These are phyloP conservation scores for Parauchenoglanis ngamensis DNA, from an alignment of 2,797 vertebrate species.

Conservation along the genomic window DNA sequence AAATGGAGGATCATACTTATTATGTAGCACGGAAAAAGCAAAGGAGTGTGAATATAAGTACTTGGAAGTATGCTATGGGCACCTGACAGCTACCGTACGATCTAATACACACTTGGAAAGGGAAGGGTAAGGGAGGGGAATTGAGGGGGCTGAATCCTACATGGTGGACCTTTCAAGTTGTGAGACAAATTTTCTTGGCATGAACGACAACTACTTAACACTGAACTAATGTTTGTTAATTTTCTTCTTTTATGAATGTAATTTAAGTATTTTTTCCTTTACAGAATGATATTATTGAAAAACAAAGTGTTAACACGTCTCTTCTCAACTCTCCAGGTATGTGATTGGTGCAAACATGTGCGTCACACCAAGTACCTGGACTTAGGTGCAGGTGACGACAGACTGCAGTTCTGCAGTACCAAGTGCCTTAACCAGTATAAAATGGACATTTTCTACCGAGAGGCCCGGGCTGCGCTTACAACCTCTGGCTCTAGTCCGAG, in stretches of 20 bases:
- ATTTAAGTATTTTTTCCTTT: neutral
- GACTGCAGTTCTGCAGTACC: constrained; percentile 98
- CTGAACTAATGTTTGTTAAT: neutral
- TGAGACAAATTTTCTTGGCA: neutral
- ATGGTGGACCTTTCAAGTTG: neutral
- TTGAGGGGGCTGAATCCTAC: too few relatives aligned
- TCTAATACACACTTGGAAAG: too few relatives aligned
- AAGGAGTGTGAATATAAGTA: too few relatives aligned
- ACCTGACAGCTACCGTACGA: too few relatives aligned
- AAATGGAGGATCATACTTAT: too few relatives aligned
- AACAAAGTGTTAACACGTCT: neutral
- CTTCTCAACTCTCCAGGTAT: constrained; percentile 79
- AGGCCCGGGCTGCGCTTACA: constrained; percentile 94
- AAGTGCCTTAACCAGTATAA: constrained; percentile 99
- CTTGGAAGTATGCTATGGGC: too few relatives aligned
- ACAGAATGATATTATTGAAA: neutral
- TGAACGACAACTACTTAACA: neutral
- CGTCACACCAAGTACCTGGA: constrained; percentile 99
- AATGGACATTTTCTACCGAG: constrained; percentile 99
- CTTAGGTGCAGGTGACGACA: constrained; percentile 94
- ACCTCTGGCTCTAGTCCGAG: constrained; percentile 81
- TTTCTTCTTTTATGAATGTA: neutral
- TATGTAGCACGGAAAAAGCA: too few relatives aligned
- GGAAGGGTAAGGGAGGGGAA: too few relatives aligned
- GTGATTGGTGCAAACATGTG: constrained; percentile 99